phyloP scores from a whole-genome alignment of 1,140 invertebrate genomes.

The Camponotus vicinus region DNA sequence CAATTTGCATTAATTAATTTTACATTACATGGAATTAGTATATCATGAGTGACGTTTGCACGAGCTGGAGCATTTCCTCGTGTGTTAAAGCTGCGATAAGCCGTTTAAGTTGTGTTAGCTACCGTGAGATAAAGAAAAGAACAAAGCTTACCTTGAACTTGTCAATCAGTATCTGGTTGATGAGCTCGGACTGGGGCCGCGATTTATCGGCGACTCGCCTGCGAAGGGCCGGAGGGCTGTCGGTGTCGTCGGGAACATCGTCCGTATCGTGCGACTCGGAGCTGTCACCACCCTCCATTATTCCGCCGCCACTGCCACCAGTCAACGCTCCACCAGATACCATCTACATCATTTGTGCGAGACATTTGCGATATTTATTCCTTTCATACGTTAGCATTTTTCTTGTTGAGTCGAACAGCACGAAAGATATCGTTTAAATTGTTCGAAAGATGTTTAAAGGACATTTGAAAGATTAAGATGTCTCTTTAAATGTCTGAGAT shows the following conservation, averaged over 20 bases:
- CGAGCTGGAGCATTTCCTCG: neutral
- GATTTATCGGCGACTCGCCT: conserved; percentile 84
- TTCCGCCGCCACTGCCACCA: conserved; percentile 83
- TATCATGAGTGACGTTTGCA: neutral
- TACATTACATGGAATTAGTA: neutral
- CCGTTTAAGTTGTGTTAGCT: neutral
- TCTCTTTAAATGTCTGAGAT: neutral
- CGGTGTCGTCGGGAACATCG: conserved; percentile 86
- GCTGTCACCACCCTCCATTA: conserved; percentile 86
- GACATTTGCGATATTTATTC: conserved; percentile 21
- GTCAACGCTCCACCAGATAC: conserved; percentile 85
- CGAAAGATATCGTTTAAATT: neutral
- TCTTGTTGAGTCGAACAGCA: neutral
- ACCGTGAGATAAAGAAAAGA: conserved; percentile 9
- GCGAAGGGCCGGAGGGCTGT: conserved; percentile 87
- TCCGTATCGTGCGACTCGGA: conserved; percentile 89
- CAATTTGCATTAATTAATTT: conserved; percentile 6
- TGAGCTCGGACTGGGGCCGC: conserved; percentile 88
- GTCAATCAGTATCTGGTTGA: conserved; percentile 88
- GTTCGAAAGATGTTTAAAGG: neutral
- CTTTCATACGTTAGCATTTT: neutral
- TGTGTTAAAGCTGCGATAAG: neutral
- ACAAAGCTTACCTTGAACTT: conserved; percentile 87
- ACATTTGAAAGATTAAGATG: conserved; percentile 5
- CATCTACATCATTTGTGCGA: conserved; percentile 83